Percentiles rank a stretch among this genome's conserved stretches.
phyloP scores from a whole-genome alignment of 2,113 vertebrate genomes.

The Tinamus guttatus region DNA sequence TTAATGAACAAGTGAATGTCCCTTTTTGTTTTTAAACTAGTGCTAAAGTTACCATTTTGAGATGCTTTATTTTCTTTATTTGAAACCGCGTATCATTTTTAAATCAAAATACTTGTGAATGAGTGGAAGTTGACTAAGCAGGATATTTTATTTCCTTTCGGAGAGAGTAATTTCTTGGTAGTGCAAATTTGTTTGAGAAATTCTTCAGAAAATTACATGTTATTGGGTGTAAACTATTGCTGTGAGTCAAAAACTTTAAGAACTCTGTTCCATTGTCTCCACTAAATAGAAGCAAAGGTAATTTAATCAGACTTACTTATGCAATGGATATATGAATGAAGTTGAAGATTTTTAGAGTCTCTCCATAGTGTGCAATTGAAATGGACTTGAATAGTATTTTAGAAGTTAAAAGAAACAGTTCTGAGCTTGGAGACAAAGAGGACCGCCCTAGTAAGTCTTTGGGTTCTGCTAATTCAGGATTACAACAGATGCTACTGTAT shows the following conservation, averaged over 20 bases:
- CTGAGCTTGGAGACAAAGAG: background rate
- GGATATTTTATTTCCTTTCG: background rate
- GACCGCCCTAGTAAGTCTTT: background rate
- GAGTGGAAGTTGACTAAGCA: background rate
- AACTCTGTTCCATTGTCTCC: background rate
- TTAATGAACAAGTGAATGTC: background rate
- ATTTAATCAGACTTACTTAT: background rate
- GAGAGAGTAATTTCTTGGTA: background rate
- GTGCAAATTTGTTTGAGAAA: background rate
- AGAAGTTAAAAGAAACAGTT: background rate
- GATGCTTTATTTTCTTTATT: background rate
- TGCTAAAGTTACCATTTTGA: background rate
- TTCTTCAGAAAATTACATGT: background rate
- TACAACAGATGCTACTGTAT: background rate
- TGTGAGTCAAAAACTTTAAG: background rate
- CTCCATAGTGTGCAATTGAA: background rate
- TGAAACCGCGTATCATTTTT: background rate
- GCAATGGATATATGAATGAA: background rate
- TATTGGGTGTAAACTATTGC: background rate
- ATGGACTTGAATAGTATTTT: background rate
- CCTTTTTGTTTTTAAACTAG: background rate
- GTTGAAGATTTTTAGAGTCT: background rate
- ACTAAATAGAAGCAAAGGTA: background rate
- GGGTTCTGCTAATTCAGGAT: background rate
- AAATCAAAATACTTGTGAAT: background rate